phyloP scores from a whole-genome alignment of 2,888 invertebrate species.

The Trimorus sp. region DNA sequence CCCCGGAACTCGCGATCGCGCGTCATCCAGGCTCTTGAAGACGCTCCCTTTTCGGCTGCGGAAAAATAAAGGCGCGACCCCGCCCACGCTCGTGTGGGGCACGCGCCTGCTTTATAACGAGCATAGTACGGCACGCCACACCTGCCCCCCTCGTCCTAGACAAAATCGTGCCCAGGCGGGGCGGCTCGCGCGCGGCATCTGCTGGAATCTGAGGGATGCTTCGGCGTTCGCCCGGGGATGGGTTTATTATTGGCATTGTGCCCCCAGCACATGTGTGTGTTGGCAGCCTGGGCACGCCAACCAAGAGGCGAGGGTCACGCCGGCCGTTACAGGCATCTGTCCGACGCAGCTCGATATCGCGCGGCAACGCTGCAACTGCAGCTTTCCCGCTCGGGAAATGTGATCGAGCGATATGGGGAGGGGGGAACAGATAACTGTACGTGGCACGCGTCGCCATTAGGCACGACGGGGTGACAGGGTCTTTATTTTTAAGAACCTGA shows the following conservation, averaged over 20 bases:
- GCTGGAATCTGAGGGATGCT: conserved; percentile 79
- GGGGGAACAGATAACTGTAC: too few relatives aligned
- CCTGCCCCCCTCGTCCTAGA: conserved; percentile 79
- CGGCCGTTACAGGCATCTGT: conserved; percentile 65
- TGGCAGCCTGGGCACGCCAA: conserved; percentile 59
- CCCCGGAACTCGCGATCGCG: neutral
- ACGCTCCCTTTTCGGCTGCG: conserved; percentile 50
- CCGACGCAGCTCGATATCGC: too few relatives aligned
- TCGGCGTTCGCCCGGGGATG: conserved; percentile 68
- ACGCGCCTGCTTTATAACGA: conserved; percentile 77
- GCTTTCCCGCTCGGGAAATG: too few relatives aligned
- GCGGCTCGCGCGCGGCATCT: conserved; percentile 73
- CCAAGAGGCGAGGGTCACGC: conserved; percentile 71
- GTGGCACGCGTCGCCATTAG: too few relatives aligned
- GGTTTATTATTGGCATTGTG: conserved; percentile 80
- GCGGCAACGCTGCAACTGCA: too few relatives aligned
- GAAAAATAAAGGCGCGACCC: conserved; percentile 70
- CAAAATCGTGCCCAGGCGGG: conserved; percentile 69
- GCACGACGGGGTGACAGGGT: too few relatives aligned
- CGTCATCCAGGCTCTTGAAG: conserved; percentile 48
- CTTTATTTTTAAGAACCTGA: too few relatives aligned
- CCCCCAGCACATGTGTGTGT: conserved; percentile 65
- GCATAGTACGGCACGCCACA: conserved; percentile 72
- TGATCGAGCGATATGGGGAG: too few relatives aligned
- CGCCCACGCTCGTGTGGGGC: conserved; percentile 82